Base-by-base conservation (phyloP, 2,797 vertebrate species). In the Novumbra hubbsi region DNA sequence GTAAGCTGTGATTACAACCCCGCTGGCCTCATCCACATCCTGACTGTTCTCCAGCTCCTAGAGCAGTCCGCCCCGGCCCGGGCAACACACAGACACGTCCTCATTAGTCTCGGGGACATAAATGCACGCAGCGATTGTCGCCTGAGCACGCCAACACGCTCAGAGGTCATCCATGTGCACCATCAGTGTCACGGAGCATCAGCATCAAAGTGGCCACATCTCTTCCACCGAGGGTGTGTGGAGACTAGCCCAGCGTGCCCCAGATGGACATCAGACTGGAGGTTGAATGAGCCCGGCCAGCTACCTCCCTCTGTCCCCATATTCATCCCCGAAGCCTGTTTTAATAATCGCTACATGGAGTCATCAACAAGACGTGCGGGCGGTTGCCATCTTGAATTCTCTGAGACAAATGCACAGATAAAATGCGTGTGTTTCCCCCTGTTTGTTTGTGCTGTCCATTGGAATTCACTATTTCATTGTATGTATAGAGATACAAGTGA, bases 1-100 rank as follows among this genome's bases (percentile, higher is more conserved):
- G 85, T 87, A 92, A 91, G 88, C 84, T 88, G 90, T 93, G 92
- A 95, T 95, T 93, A 93, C 89, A 89, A 88, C 81, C 91, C 91
- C 11, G 81, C 93, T 92, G 92, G 80, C 89, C 88, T 87, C 94
- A 95, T 94, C 93, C 95, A 92, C 85, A 91, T 84, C 82, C 87
- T 86, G 82, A 83, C 85, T 86, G 84, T 85, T 87, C 85, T 88
- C 84, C 84, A 87, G 87, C 87, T 88, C 82, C 87, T 70, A 80
- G 87, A 92, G 87, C 87, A 88, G 88, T 93, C 90, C 76, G 70
- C 71, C 65, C 21, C 9, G 19, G 85, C 27, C 9, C 69, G 5
- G 86, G 87, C 90, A 85, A 87, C 8, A 24, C 21, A 60, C 55
- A 84, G 91, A 90, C 88, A 88, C 87, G 73, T 89, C 88, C 92